A percentile compares a stretch with the other conserved stretches of the same genome.
Evolutionary conservation across 2,113 vertebrate genomes (phyloP).

Genomic region (Tachysurus fulvidraco): DNA sequence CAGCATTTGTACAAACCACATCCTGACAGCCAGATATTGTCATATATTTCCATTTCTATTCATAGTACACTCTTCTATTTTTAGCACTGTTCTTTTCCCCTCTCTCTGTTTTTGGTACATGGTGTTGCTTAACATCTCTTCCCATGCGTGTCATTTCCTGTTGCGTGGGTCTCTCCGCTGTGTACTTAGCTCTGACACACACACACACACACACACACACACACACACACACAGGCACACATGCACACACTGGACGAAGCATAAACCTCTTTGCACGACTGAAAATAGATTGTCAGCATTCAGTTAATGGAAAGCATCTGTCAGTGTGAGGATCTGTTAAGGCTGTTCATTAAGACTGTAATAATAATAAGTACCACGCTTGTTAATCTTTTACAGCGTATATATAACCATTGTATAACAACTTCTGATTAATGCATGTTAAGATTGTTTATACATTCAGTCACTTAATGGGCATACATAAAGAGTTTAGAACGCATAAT

Average conservation of each 20-base stretch:
- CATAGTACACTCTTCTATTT: slow-evolving; percentile 68
- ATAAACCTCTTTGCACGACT: neutral
- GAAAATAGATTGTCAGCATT: slow-evolving; percentile 24
- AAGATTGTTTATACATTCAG: neutral
- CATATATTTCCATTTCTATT: slow-evolving; percentile 63
- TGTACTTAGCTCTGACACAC: neutral
- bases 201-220: no score
- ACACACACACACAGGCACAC: no score
- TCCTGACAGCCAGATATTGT: slow-evolving; percentile 62
- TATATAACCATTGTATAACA: neutral
- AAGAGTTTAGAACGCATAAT: neutral
- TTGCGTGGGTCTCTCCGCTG: slow-evolving; percentile 50
- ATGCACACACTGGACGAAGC: slow-evolving; percentile 7
- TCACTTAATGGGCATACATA: neutral
- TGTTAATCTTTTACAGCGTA: neutral
- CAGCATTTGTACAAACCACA: slow-evolving; percentile 57
- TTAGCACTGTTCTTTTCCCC: slow-evolving; percentile 56
- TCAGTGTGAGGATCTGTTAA: slow-evolving; percentile 7
- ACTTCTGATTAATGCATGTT: neutral
- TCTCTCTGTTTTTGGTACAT: slow-evolving; percentile 50
- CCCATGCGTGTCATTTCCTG: slow-evolving; percentile 64
- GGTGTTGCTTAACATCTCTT: slow-evolving; percentile 61
- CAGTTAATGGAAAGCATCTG: slow-evolving; percentile 2
- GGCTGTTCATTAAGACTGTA: slow-evolving; percentile 13
- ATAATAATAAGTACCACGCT: neutral